phyloP scores from a whole-genome alignment of 2,797 vertebrate species.

The Macropodus opercularis region DNA sequence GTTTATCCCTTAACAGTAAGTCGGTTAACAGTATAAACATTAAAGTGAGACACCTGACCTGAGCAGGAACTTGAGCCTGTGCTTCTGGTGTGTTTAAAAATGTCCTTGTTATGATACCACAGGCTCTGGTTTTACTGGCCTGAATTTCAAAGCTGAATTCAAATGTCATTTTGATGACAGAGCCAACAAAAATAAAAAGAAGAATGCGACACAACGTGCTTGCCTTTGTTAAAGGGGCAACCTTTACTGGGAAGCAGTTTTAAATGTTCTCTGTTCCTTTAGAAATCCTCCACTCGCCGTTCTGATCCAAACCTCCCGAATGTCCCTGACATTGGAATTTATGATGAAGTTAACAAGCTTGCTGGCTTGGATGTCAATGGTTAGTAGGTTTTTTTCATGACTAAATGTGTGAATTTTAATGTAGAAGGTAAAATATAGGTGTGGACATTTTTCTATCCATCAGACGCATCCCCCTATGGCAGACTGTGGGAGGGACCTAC shows the following conservation, averaged over 20 bases:
- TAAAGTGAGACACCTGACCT: constrained; percentile 21
- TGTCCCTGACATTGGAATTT: constrained; percentile 85
- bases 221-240: background rate
- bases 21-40: background rate
- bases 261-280: constrained; percentile 8
- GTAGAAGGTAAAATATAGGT: background rate
- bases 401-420: constrained; percentile 6
- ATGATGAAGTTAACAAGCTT: constrained; percentile 89
- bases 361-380: constrained; percentile 72
- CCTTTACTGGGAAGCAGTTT: constrained; percentile 10
- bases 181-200: background rate
- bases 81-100: constrained; percentile 44
- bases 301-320: constrained; percentile 81
- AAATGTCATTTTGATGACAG: background rate
- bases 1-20: background rate
- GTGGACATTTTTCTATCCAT: constrained; percentile 31
- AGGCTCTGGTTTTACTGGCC: background rate
- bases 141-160: background rate
- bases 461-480: constrained; percentile 84
- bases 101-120: constrained; percentile 6
- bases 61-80: constrained; percentile 31
- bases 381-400: constrained; percentile 53
- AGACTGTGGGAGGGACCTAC: constrained; percentile 88
- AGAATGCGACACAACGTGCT: background rate
- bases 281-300: constrained; percentile 86